Percentiles rank a stretch among this genome's conserved stretches.
Conservation (phyloP, 2,113 vertebrate species). For the Salminus brasiliensis region DNA sequence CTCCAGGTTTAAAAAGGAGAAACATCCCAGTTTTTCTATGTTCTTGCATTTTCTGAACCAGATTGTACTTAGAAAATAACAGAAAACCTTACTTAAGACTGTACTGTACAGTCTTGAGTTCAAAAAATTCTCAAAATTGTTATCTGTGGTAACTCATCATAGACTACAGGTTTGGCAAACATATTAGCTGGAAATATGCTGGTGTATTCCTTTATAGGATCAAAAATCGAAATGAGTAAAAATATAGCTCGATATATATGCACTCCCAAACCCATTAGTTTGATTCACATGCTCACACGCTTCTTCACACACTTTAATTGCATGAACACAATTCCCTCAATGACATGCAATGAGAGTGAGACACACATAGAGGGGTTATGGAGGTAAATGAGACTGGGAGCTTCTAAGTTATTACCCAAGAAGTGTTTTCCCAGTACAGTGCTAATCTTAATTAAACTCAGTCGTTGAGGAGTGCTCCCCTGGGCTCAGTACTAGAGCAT, state of each 20-base stretch:
- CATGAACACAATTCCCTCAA: background rate
- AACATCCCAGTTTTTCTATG: no score
- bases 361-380: slow-evolving; percentile 25
- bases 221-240: no score
- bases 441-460: slow-evolving; percentile 67
- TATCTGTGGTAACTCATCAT: no score
- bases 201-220: no score
- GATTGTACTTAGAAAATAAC: no score
- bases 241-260: background rate
- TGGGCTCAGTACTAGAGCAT: slow-evolving; percentile 43
- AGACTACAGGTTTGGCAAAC: no score
- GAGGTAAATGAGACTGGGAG: background rate
- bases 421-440: slow-evolving; percentile 29
- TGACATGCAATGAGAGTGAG: background rate
- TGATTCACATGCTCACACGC: background rate
- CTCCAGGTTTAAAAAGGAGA: no score
- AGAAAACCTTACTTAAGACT: no score
- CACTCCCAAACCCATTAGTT: background rate
- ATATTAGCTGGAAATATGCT: no score
- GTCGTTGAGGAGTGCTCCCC: slow-evolving; percentile 63
- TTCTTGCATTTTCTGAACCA: no score
- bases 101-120: no score
- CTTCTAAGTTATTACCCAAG: slow-evolving; percentile 28
- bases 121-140: no score
- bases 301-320: background rate